Evolutionary conservation across 2,797 vertebrate genomes (phyloP), one percentile per base, ranked within the genome.

Genomic region (Pangasius djambal): DNA sequence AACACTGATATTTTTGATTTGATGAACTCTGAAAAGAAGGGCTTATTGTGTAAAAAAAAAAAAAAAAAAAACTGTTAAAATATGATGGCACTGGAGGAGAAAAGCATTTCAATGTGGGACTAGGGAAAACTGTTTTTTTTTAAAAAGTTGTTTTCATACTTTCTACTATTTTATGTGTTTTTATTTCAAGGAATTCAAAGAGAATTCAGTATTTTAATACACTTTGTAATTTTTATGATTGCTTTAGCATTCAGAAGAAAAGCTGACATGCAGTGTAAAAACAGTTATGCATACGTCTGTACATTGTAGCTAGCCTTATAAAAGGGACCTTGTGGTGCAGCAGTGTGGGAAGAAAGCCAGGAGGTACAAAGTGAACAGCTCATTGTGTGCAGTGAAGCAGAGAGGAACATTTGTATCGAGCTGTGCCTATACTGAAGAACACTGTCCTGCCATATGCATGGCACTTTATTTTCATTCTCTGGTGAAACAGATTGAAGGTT

Each of bases 321-420:
- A 52, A 78, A 70, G 69, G 28, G 9, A 72, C 25, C 18, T 86
- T 81, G 88, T 88, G 61, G 63, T 16, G 13, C 22, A 85, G 83
- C 10, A 52, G 50, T 34, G 78, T 84, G 81, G 59, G 74, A 88
- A 72, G 40, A 67, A 79, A 59, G 69, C n/a, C 84, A 28, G 44
- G 70, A 85, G n/a, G 18, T 55, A 28, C 28, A 81, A 70, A 75
- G 74, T 75, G 83, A 89, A 67, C n/a, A 28, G 22, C 50, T 86
- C 67, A 50, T 84, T 88, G 83, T 86, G 78, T 61, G 55, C 57
- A 81, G 18, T 52, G 37, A 82, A n/a, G 57, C 61, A 22, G 50
- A 87, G 82, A 82, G 52, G 65, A 90, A 67, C 79, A 4, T 84
- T 77, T 34, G 37, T 67, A 28, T 86, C 55, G 55, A 86, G 55